phyloP scores from a whole-genome alignment of 2,888 invertebrate species.

The Diplazon laetatorius region DNA sequence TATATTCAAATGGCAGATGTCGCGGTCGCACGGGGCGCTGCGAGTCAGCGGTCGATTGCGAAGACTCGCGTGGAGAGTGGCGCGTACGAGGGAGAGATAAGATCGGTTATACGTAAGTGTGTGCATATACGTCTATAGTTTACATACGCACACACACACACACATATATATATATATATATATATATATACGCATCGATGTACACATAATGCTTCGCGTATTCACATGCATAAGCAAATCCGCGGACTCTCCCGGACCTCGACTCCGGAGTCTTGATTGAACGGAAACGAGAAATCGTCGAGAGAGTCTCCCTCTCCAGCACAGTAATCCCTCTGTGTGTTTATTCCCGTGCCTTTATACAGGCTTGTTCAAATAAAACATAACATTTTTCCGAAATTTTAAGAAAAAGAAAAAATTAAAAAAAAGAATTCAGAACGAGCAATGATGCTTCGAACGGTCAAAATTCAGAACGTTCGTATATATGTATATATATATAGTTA shows the following conservation, averaged over 20 bases:
- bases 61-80: slow-evolving; percentile 41
- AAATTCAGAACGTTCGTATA: too few species aligned
- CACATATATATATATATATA: too few species aligned
- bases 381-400: too few species aligned
- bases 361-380: too few species aligned
- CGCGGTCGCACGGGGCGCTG: not conserved
- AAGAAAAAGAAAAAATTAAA: too few species aligned
- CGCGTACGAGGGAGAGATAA: slow-evolving; percentile 57
- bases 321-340: slow-evolving; percentile 60
- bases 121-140: slow-evolving; percentile 32
- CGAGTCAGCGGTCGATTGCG: slow-evolving; percentile 44
- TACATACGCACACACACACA: too few species aligned
- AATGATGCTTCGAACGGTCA: too few species aligned
- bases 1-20: slow-evolving; percentile 34
- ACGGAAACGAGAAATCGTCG: slow-evolving; percentile 66
- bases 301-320: slow-evolving; percentile 55
- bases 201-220: slow-evolving; percentile 38
- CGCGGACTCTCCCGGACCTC: slow-evolving; percentile 49
- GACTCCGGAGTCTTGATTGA: slow-evolving; percentile 62
- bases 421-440: too few species aligned
- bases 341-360: slow-evolving; percentile 33
- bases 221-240: slow-evolving; percentile 63
- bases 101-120: too few species aligned
- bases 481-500: too few species aligned
- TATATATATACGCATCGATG: too few species aligned